Conservation (phyloP, 1,140 invertebrate genomes). For the Dreissena polymorpha region DNA sequence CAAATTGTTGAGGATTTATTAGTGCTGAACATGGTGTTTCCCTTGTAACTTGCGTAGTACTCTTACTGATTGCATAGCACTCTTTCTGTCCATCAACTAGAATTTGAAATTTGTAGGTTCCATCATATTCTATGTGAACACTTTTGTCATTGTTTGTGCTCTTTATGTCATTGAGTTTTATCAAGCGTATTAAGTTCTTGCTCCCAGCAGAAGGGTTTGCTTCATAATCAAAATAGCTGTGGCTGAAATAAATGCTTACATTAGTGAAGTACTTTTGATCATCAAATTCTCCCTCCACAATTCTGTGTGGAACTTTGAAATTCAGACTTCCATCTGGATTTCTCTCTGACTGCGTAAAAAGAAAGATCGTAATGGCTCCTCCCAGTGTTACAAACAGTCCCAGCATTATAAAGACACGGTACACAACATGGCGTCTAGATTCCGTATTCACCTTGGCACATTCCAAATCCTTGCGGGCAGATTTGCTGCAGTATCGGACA, state of each 20-base stretch:
- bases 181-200: constrained; percentile 59
- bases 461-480: constrained; percentile 35
- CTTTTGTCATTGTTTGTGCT: constrained; percentile 45
- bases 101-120: no score
- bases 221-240: constrained; percentile 55
- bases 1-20: constrained; percentile 29
- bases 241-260: constrained; percentile 67
- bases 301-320: constrained; percentile 64
- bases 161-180: constrained; percentile 61
- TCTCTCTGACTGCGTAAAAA: constrained; percentile 66
- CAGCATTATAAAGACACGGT: constrained; percentile 65
- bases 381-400: constrained; percentile 62
- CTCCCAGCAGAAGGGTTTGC: constrained; percentile 5
- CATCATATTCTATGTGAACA: constrained; percentile 16
- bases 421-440: constrained; percentile 56
- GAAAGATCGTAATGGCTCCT: constrained; percentile 62
- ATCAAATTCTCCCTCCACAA: constrained; percentile 66
- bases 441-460: constrained; percentile 39
- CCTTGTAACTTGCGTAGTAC: constrained; percentile 35
- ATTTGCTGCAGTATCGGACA: constrained; percentile 65
- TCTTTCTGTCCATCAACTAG: constrained; percentile 23
- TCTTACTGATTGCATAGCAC: constrained; percentile 58
- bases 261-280: constrained; percentile 69
- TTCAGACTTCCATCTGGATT: constrained; percentile 60
- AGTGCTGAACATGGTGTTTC: constrained; percentile 19